A percentile compares a stretch with the other conserved stretches of the same genome.
These are phyloP conservation scores for Torymus tubicola DNA, from an alignment of 2,888 invertebrate genomes.

Conservation along the genomic window DNA sequence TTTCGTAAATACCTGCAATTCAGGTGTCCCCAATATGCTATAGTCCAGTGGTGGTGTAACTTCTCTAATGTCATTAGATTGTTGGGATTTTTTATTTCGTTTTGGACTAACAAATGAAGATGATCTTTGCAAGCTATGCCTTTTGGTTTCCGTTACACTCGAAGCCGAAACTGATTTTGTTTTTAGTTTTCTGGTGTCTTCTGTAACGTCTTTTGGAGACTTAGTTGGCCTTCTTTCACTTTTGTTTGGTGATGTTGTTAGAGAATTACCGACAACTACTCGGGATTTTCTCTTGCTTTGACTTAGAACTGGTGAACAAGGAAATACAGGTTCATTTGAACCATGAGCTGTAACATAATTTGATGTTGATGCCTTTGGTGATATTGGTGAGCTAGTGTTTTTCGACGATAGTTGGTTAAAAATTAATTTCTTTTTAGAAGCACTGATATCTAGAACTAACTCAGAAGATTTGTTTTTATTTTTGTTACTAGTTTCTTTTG, in stretches of 20 bases:
- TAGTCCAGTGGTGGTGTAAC: constrained; percentile 79
- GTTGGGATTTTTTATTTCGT: constrained; percentile 32
- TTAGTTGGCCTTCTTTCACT: not conserved
- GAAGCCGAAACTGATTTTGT: constrained; percentile 63
- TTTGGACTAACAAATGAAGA: constrained; percentile 35
- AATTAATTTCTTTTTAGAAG: constrained; percentile 5
- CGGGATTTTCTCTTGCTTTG: constrained; percentile 21
- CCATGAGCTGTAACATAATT: too few species aligned
- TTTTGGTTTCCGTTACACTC: constrained; percentile 47
- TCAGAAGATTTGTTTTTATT: not conserved
- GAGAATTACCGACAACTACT: not conserved
- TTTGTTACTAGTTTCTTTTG: not conserved
- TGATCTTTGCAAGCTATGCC: constrained; percentile 14
- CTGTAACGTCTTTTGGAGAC: not conserved
- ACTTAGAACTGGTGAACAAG: constrained; percentile 38
- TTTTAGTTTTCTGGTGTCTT: constrained; percentile 55
- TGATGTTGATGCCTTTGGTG: not conserved
- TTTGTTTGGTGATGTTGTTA: constrained; percentile 23
- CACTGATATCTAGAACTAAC: not conserved
- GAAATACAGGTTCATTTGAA: not conserved
- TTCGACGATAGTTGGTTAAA: not conserved
- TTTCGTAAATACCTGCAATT: constrained; percentile 76
- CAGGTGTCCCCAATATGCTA: constrained; percentile 77
- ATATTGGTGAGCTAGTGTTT: constrained; percentile 1
- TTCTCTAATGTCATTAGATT: constrained; percentile 55